These are phyloP conservation scores for Hydrolagus affinis DNA, from an alignment of 2,113 vertebrate genomes.

Conservation along the genomic window DNA sequence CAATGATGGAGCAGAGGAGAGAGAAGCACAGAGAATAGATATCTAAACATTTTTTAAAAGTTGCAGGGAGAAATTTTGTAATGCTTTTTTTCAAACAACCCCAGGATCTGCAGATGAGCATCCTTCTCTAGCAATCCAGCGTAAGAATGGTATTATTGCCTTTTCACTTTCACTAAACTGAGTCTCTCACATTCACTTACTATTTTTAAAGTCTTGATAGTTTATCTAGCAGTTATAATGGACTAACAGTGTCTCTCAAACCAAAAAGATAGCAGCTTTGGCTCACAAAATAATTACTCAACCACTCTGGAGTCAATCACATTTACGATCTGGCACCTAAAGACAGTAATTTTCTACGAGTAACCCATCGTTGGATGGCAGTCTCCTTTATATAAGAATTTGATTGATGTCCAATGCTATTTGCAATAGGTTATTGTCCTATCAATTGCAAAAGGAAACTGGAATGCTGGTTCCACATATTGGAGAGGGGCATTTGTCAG, in stretches of 20 bases:
- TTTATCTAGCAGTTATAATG: neutral
- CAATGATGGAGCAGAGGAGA: no score
- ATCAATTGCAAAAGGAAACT: neutral
- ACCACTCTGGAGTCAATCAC: neutral
- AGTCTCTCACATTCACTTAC: neutral
- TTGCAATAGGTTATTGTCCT: neutral
- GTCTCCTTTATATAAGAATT: neutral
- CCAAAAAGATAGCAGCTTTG: neutral
- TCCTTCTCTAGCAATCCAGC: neutral
- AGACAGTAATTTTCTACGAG: conserved; percentile 6
- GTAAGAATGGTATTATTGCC: neutral
- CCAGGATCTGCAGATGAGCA: neutral
- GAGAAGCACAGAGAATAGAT: neutral
- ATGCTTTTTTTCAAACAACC: neutral
- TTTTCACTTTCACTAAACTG: neutral
- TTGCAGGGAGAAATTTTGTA: neutral
- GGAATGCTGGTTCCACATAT: neutral
- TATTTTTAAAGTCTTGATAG: neutral
- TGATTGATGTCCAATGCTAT: conserved; percentile 6
- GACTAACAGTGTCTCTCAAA: neutral
- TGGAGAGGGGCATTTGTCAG: neutral
- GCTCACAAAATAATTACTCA: neutral
- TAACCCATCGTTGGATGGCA: neutral
- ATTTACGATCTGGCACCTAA: neutral
- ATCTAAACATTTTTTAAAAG: neutral